A percentile compares a stretch with the other conserved stretches of the same genome.
Evolutionary conservation across 2,888 invertebrate species (phyloP).

Genomic region (Choreutis nemorana): DNA sequence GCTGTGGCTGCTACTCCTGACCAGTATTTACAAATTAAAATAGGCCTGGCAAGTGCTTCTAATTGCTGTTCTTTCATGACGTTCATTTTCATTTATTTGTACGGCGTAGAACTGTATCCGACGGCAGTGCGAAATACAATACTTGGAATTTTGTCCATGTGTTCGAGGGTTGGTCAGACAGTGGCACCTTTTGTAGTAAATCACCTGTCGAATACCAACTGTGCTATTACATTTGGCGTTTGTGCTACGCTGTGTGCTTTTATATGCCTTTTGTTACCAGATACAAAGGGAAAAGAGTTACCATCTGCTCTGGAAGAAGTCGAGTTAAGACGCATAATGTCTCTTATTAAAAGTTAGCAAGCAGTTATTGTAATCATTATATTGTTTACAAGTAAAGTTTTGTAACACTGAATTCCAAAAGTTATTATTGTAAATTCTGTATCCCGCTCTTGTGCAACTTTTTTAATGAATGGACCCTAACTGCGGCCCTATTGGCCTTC

Average conservation of each 20-base stretch:
- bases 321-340: too few relatives aligned
- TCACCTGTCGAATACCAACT: slow-evolving; percentile 39
- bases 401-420: too few relatives aligned
- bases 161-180: slow-evolving; percentile 83
- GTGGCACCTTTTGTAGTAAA: slow-evolving; percentile 80
- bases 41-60: slow-evolving; percentile 71
- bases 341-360: too few relatives aligned
- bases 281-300: slow-evolving; percentile 34
- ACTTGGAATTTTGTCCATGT: slow-evolving; percentile 80
- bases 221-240: slow-evolving; percentile 68
- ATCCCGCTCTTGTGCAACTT: too few relatives aligned
- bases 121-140: slow-evolving; percentile 85
- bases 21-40: slow-evolving; percentile 41
- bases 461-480: too few relatives aligned
- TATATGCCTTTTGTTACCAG: slow-evolving; percentile 73
- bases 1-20: slow-evolving; percentile 24
- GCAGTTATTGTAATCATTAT: too few relatives aligned
- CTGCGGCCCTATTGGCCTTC: too few relatives aligned
- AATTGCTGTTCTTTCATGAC: slow-evolving; percentile 81
- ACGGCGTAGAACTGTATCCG: slow-evolving; percentile 85
- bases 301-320: slow-evolving; percentile 37
- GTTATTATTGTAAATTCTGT: too few relatives aligned
- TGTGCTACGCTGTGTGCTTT: slow-evolving; percentile 70
- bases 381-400: too few relatives aligned
- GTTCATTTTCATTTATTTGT: slow-evolving; percentile 84